Conservation (phyloP, 2,888 invertebrate genomes). For the Dicroscelio sp. region DNA sequence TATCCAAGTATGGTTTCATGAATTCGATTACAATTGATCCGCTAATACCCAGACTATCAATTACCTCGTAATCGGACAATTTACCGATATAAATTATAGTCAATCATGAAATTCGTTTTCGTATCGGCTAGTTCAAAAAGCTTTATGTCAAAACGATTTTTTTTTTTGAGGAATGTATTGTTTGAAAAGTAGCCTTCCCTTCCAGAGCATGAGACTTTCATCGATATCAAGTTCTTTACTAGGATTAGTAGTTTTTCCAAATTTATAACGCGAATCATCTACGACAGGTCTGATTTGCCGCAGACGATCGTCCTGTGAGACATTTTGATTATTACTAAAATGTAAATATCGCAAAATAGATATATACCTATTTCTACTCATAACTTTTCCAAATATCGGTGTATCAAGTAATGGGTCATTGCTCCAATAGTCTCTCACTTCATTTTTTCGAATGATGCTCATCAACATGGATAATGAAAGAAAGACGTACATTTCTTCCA, state of each 20-base stretch:
- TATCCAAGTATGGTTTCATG: slow-evolving; percentile 63
- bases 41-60: slow-evolving; percentile 65
- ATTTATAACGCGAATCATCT: slow-evolving; percentile 47
- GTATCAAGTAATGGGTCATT: slow-evolving; percentile 40
- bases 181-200: slow-evolving; percentile 58
- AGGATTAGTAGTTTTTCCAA: slow-evolving; percentile 35
- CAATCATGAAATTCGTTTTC: slow-evolving; percentile 64
- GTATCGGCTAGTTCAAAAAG: slow-evolving; percentile 64
- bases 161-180: neutral
- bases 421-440: slow-evolving; percentile 54
- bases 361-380: slow-evolving; percentile 57
- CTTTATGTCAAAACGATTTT: slow-evolving; percentile 25
- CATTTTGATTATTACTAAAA: slow-evolving; percentile 60
- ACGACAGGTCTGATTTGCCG: slow-evolving; percentile 55
- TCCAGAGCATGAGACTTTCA: slow-evolving; percentile 61
- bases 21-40: slow-evolving; percentile 72
- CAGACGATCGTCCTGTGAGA: slow-evolving; percentile 10
- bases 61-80: slow-evolving; percentile 59
- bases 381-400: slow-evolving; percentile 59
- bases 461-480: slow-evolving; percentile 31
- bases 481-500: slow-evolving; percentile 26
- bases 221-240: slow-evolving; percentile 56
- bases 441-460: neutral
- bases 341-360: slow-evolving; percentile 61
- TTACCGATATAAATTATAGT: slow-evolving; percentile 62